Base-by-base conservation (phyloP, 37 sponge, comb jelly and placozoan genomes). In the Aplysina aerophoba region DNA sequence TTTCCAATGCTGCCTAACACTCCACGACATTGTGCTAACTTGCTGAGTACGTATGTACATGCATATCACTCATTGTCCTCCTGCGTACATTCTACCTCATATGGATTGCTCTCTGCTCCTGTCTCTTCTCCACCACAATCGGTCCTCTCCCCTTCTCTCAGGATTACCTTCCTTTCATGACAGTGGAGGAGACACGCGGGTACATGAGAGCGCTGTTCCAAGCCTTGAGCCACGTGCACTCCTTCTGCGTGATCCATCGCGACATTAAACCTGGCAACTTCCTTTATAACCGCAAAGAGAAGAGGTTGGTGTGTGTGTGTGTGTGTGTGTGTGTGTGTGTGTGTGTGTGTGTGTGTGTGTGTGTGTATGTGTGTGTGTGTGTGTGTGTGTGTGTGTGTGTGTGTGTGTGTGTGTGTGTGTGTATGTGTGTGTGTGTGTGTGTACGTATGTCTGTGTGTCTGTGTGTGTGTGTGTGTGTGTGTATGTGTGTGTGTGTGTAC, bases 201-300 rank as follows among this genome's bases (percentile, higher is more conserved):
- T 98, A 98, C 90, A 88, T 98, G 99, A 83, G 62, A 35, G 86
- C 95, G 8, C 74, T 98, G 81, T 93, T 98, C 34, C 54, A 55
- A 38, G 97, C 99, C 15, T 78, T 98, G 55, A 77, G 73, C 22
- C 90, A 93, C 35, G 93, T 98, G 6, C 99, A 98, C 87, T 81
- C 84, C 27, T 85, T 89, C 65, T 73, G 86, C 56, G 86, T 98
- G 69, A 92, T 98, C 44, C 99, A 98, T 86, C 88, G 99, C 3
- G 99, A 98, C 84, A 93, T 98, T 67, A 98, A 98, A 85, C 99
- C 99, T 31, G 90, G 94, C 87, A 98, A 98, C 90, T 98, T 96
- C 86, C 92, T 98, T 56, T 94, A 93, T 83, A 89, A 96, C 73
- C 87, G 94, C 73, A 81, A 82, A 56, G 82, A 56, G 15, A 86